Base-by-base conservation (phyloP, 2,113 vertebrate species). In the Aldabrachelys gigantea region DNA sequence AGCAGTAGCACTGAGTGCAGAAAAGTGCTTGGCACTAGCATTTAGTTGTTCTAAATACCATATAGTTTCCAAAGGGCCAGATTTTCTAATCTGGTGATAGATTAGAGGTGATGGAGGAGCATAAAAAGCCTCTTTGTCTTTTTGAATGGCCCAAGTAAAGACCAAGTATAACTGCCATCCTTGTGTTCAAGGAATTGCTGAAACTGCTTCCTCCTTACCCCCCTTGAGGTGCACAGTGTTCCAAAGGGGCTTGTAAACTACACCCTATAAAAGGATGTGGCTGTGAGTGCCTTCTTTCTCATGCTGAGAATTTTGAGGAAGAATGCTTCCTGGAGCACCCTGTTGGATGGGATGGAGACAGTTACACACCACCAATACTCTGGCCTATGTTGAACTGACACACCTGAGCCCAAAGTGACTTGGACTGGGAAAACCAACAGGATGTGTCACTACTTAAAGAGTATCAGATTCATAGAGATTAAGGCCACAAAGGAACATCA, bases 221-320 rank as follows among this genome's bases (percentile, higher is more conserved):
- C n/a, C 57, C 91, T 22, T 80, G 50, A 35, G 72, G 2, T 65
- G 49, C 38, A 53, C 10, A 22, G 29, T n/a, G n/a, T 88, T 54
- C 53, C 72, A 38, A 38, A 69, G 11, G 5, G 6, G 10, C 88
- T 81, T 52, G 50, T 54, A 83, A 92, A 57, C 9, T 0, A 0
- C 5, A 4, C 0, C 35, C 6, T 5, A 54, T 12, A 65, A 44
- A 53, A 59, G 8, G 49, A 12, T 1, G 0, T 29, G 38, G 27
- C 4, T 38, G 6, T n/a, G 11, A 24, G 57, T 49, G 2, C 14
- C 29, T 87, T 90, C 35, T 35, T 87, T 83, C 47, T 65, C 27
- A 52, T 44, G 35, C 9, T 38, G 49, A 76, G 47, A 84, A 49
- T 2, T 84, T 88, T 82, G 8, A 90, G 27, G 41, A 78, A 38